These are phyloP conservation scores for Lasioglossum pauxillum DNA, from an alignment of 2,888 invertebrate genomes.

Conservation along the genomic window DNA sequence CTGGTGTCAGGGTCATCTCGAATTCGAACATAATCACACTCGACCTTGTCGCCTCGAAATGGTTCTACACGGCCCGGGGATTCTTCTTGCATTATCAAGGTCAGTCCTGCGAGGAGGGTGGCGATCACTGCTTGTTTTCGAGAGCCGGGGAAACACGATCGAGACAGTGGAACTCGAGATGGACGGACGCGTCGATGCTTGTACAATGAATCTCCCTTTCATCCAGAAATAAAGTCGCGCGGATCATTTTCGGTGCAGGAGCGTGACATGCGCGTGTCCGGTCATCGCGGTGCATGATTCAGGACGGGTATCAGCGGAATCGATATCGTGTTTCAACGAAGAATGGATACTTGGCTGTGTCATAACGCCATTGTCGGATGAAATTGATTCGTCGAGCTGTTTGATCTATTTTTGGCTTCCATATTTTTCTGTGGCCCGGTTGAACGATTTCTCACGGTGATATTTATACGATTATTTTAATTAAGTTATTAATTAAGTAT, in stretches of 20 bases:
- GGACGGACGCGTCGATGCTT: constrained; percentile 22
- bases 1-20: constrained; percentile 79
- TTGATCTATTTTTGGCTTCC: not conserved
- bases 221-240: constrained; percentile 48
- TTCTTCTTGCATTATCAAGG: constrained; percentile 82
- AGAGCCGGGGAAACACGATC: constrained; percentile 18
- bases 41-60: constrained; percentile 78
- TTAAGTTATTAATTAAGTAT: no score
- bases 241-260: constrained; percentile 25
- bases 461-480: not conserved
- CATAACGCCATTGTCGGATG: not conserved
- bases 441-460: not conserved
- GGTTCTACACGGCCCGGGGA: constrained; percentile 79
- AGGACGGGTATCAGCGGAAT: not conserved
- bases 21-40: constrained; percentile 79
- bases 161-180: constrained; percentile 30
- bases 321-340: not conserved
- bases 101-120: constrained; percentile 45
- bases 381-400: not conserved
- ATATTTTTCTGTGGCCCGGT: not conserved
- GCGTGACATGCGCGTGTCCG: constrained; percentile 6
- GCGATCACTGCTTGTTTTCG: not conserved
- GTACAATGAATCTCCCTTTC: constrained; percentile 37
- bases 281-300: not conserved
- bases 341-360: not conserved